Evolutionary conservation across 2,113 vertebrate species (phyloP), one percentile per base, ranked within the genome.

Genomic region (Carollia perspicillata): DNA sequence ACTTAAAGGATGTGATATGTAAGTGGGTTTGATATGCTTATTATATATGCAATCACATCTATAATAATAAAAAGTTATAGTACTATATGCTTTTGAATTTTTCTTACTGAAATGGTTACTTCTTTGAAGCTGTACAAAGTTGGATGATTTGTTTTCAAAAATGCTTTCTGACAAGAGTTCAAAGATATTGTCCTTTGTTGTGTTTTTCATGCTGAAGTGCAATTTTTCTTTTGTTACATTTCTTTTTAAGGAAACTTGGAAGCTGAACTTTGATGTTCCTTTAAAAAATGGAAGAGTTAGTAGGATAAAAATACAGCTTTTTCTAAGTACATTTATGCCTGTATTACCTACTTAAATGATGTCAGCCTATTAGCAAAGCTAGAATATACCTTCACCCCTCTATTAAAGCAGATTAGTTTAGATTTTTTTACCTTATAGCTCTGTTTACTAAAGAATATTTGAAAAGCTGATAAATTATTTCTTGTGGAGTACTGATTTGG

Each of bases 291-390:
- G 65, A 97, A 77, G 95, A 95, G n/a, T 40, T 44, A n/a, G 20
- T 44, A 85, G 69, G 49, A 90, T 91, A 95, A 97, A 96, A 97
- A 18, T 23, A 88, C 74, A 95, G 18, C 1, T 14, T 58, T 97
- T 97, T 95, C 93, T 89, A 96, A 93, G 37, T 85, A 88, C 20
- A 92, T 23, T 33, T 88, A 22, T 87, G 92, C 23, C 96, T 96
- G 95, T 96, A 97, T 94, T 95, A 80, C 95, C 80, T 97, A 80
- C 28, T 91, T 97, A 94, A 98, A 95, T 95, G 94, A 93, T 95
- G 42, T 55, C 74, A 92, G 66, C 75, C 20, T 8, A 89, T 97
- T 97, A 97, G 42, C 79, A 83, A 98, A 95, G 40, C 6, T 85
- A 92, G 20, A 96, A 20, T 88, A 8, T 75, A 72, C 93, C 47